These are phyloP conservation scores for Chrysotoxum bicinctum DNA, from an alignment of 2,888 invertebrate genomes.

Conservation along the genomic window DNA sequence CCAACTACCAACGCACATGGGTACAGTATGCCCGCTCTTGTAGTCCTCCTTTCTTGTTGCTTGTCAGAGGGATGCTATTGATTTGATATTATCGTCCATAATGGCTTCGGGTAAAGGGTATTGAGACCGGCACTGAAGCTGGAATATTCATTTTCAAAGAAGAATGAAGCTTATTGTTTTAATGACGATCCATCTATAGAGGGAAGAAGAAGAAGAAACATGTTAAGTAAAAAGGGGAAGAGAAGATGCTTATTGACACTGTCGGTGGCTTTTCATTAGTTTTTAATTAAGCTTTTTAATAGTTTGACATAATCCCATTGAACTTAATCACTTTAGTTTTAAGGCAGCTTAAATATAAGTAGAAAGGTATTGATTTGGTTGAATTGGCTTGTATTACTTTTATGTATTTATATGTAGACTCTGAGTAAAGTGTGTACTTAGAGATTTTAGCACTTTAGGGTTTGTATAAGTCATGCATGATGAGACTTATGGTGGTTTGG, in stretches of 20 bases:
- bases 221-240: slow-evolving; percentile 5
- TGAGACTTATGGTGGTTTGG: background rate
- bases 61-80: slow-evolving; percentile 64
- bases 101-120: slow-evolving; percentile 25
- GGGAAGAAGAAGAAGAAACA: background rate
- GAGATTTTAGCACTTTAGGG: background rate
- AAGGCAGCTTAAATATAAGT: slow-evolving; percentile 1
- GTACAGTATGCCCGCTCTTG: slow-evolving; percentile 5
- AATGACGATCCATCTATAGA: slow-evolving; percentile 1
- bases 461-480: background rate
- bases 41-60: slow-evolving; percentile 45
- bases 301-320: slow-evolving; percentile 71
- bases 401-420: background rate
- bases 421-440: background rate
- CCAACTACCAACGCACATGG: too few species aligned
- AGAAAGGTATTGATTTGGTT: background rate
- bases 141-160: slow-evolving; percentile 61
- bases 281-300: slow-evolving; percentile 66
- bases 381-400: background rate
- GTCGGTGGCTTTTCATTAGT: slow-evolving; percentile 58
- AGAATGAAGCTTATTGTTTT: slow-evolving; percentile 59
- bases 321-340: slow-evolving; percentile 61
- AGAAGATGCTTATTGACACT: slow-evolving; percentile 59
- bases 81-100: slow-evolving; percentile 59
- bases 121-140: slow-evolving; percentile 14